Conservation (phyloP, 2,113 vertebrate genomes). For the Platysteira castanea region DNA sequence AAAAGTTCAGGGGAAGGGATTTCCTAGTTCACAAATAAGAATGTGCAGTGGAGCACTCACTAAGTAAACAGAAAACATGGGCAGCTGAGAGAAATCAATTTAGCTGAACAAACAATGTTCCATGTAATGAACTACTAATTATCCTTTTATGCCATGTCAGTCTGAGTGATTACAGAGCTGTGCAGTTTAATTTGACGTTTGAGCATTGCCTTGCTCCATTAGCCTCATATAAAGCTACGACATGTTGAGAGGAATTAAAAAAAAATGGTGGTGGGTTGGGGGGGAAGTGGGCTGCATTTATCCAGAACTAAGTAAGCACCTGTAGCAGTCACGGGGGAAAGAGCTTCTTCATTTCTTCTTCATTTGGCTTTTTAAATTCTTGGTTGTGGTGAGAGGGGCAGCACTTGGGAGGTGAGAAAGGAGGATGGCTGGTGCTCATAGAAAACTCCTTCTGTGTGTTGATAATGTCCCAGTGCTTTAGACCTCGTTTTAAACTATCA, state of each 20-base stretch:
- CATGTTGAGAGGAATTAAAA: slow-evolving; percentile 63
- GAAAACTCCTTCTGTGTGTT: background rate
- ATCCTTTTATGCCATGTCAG: slow-evolving; percentile 90
- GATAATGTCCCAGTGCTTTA: background rate
- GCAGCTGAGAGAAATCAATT: slow-evolving; percentile 90
- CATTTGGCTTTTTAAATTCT: background rate
- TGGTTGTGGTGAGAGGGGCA: background rate
- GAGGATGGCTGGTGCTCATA: background rate
- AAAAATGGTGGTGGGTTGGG: background rate
- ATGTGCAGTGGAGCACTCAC: slow-evolving; percentile 78
- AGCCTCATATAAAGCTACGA: slow-evolving; percentile 81
- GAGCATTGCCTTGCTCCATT: slow-evolving; percentile 84
- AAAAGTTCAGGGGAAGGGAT: slow-evolving; percentile 75
- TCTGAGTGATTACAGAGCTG: slow-evolving; percentile 85
- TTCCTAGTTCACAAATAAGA: slow-evolving; percentile 81
- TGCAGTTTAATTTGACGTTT: slow-evolving; percentile 85
- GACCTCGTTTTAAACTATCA: background rate
- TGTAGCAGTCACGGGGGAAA: slow-evolving; percentile 60
- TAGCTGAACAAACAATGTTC: slow-evolving; percentile 89
- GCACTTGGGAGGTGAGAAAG: background rate
- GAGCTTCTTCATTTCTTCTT: slow-evolving; percentile 6
- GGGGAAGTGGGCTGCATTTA: slow-evolving; percentile 50
- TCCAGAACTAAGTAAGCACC: slow-evolving; percentile 69
- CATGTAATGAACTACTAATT: slow-evolving; percentile 91
- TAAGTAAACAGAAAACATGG: slow-evolving; percentile 86